A percentile compares a stretch with the other conserved stretches of the same genome.
phyloP scores from a whole-genome alignment of 2,113 vertebrate species.

The Tiliqua scincoides region DNA sequence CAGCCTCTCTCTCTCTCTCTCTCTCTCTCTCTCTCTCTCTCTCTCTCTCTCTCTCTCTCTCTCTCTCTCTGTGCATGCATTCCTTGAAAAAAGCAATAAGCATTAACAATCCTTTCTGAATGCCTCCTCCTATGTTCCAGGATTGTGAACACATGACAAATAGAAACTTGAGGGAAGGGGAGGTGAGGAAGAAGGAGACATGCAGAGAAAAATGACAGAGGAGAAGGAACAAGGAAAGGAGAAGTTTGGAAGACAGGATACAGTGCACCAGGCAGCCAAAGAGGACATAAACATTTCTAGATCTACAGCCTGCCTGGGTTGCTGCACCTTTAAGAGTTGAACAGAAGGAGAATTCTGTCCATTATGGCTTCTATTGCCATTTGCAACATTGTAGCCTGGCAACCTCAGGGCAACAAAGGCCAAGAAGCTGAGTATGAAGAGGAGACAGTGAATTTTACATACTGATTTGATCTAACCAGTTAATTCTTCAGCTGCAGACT shows the following conservation, averaged over 20 bases:
- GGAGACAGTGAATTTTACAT: neutral
- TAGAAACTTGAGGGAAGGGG: neutral
- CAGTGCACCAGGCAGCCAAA: neutral
- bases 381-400: neutral
- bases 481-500: neutral
- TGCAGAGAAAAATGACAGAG: neutral
- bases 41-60: too few species aligned
- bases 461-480: conserved; percentile 1
- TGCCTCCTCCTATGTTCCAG: too few species aligned
- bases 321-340: neutral
- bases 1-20: too few species aligned
- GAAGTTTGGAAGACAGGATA: neutral
- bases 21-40: too few species aligned
- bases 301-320: neutral
- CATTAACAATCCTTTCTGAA: too few species aligned
- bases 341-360: neutral
- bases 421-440: neutral
- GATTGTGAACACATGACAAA: neutral
- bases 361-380: neutral
- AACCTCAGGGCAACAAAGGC: neutral
- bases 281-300: neutral
- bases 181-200: neutral
- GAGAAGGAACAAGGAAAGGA: neutral
- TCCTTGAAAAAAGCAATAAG: too few species aligned
- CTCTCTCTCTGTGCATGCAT: too few species aligned